Evolutionary conservation across 2,888 invertebrate genomes (phyloP).

Genomic region (Drosophila prostipennis): DNA sequence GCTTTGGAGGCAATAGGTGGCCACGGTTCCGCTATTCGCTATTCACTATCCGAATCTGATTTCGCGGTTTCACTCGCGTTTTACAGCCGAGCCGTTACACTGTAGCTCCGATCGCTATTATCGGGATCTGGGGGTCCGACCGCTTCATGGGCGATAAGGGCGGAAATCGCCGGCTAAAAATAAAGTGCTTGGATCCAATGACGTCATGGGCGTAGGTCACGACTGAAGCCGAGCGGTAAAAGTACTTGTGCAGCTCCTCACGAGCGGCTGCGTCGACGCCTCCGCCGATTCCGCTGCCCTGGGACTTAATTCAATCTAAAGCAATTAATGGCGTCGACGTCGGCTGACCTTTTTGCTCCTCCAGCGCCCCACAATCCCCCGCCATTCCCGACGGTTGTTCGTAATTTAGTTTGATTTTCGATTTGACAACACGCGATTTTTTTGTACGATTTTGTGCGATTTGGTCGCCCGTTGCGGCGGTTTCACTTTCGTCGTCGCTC

Average conservation of each 20-base stretch:
- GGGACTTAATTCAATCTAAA: conserved; percentile 76
- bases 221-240: conserved; percentile 20
- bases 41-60: background rate
- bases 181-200: conserved; percentile 50
- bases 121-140: conserved; percentile 8
- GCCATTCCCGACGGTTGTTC: conserved; percentile 2
- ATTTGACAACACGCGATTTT: conserved; percentile 60
- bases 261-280: conserved; percentile 32
- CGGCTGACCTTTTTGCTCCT: conserved; percentile 63
- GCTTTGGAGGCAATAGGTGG: conserved; percentile 49
- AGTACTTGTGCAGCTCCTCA: conserved; percentile 1
- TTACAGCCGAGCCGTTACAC: conserved; percentile 1
- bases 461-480: conserved; percentile 20
- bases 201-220: conserved; percentile 56
- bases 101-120: conserved; percentile 26
- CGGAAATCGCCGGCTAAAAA: conserved; percentile 64
- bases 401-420: conserved; percentile 58
- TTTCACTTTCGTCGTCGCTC: conserved; percentile 75
- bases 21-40: conserved; percentile 2
- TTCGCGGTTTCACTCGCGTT: background rate
- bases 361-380: background rate
- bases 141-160: conserved; percentile 68
- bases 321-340: conserved; percentile 69
- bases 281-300: conserved; percentile 1
- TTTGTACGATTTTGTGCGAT: conserved; percentile 16